phyloP scores from a whole-genome alignment of 2,888 invertebrate genomes.

The Polia nebulosa region DNA sequence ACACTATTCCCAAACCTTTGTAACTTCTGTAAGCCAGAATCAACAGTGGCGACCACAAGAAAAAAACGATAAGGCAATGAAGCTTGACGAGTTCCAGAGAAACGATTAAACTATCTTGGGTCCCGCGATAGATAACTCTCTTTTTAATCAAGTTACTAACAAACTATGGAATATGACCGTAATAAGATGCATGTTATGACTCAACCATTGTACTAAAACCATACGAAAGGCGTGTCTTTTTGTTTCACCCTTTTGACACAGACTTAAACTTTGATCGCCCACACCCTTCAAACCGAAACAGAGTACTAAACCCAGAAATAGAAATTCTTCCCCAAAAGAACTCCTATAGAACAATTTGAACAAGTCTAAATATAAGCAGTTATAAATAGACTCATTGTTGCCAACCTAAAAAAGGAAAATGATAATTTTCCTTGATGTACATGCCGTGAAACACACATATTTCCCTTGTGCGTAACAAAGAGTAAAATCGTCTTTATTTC shows the following conservation, averaged over 20 bases:
- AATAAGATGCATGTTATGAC: too few species aligned
- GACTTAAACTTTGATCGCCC: neutral
- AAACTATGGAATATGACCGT: too few species aligned
- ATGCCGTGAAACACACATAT: neutral
- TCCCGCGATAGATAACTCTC: too few species aligned
- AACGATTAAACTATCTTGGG: too few species aligned
- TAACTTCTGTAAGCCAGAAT: too few species aligned
- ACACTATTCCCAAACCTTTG: too few species aligned
- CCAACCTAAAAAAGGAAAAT: neutral
- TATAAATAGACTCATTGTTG: slow-evolving; percentile 21
- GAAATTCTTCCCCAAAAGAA: neutral
- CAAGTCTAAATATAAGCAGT: slow-evolving; percentile 8
- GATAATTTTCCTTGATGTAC: neutral
- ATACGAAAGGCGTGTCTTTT: too few species aligned
- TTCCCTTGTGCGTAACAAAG: neutral
- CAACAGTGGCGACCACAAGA: too few species aligned
- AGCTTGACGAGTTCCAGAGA: too few species aligned
- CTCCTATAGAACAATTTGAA: slow-evolving; percentile 7
- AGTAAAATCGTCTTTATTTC: neutral
- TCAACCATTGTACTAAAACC: too few species aligned
- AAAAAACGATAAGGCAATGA: too few species aligned
- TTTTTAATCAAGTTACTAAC: too few species aligned
- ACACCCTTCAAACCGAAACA: neutral
- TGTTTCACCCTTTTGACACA: neutral
- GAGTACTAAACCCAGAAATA: neutral